Evolutionary conservation across 2,113 vertebrate genomes (phyloP), one percentile per base, ranked within the genome.

Genomic region (Etheostoma spectabile): DNA sequence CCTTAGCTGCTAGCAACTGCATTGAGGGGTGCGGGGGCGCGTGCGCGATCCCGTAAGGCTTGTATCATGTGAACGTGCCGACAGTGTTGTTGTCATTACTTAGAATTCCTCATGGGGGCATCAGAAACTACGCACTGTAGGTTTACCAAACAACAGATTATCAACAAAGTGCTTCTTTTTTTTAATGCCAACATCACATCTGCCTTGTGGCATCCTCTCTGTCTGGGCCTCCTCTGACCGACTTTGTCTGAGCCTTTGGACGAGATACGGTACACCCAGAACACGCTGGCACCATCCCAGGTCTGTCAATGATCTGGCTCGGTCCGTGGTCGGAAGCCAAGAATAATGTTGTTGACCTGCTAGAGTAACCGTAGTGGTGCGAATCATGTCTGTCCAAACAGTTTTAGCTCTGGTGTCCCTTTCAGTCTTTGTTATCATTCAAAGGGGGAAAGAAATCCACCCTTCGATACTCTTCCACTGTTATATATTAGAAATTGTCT

Each of bases 321-420:
- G 22, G 67, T 49, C 70, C 46, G 74, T 55, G 48, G 63, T 80
- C 69, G 45, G 33, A 10, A 66, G 91, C 91, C 88, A 90, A 91
- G 84, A 91, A 89, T 82, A 89, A 89, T 87, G 80, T 60, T 74
- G 85, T 88, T 86, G 82, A 82, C 86, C 85, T 70, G 55, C 56
- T 49, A 53, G 68, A 90, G 84, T 33, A 21, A 82, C 77, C 74
- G 62, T 77, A 81, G 82, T 67, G 74, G 82, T 86, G 71, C 18
- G 27, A 64, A 66, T 86, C 74, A 55, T 59, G 82, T 84, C 88
- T 88, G 75, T 83, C 8, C 76, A 90, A 89, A 90, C 87, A 86
- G 59, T 48, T 68, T 81, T 38, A 71, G 27, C 71, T 69, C 56
- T 30, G 55, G 52, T 80, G 74, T 76, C 46, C 45, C 52, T 80